phyloP scores from a whole-genome alignment of 2,888 invertebrate species.

The Encarsia formosa region DNA sequence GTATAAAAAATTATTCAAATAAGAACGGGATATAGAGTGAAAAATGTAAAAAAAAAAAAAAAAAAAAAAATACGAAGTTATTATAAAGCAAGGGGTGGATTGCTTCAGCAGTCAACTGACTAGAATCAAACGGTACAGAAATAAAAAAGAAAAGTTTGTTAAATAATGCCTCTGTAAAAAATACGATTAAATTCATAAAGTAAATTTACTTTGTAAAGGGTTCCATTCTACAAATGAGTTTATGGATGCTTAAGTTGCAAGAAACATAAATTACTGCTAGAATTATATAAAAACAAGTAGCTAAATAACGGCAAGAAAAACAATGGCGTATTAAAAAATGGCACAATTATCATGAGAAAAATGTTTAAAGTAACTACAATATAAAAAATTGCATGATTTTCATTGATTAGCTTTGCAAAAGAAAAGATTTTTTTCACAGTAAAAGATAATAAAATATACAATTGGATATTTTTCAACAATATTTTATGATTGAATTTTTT shows the following conservation, averaged over 20 bases:
- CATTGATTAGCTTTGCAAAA: neutral
- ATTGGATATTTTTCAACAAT: neutral
- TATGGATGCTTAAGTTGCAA: neutral
- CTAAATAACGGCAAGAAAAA: slow-evolving; percentile 17
- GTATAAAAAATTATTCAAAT: too few relatives aligned
- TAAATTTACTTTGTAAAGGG: slow-evolving; percentile 12
- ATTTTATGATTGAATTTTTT: neutral
- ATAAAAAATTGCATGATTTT: neutral
- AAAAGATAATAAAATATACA: neutral
- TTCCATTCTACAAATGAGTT: slow-evolving; percentile 1
- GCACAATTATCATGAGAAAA: slow-evolving; percentile 14
- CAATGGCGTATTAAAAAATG: slow-evolving; percentile 21
- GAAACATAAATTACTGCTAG: neutral
- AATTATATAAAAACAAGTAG: neutral
- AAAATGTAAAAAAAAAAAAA: too few relatives aligned
- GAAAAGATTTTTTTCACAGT: neutral
- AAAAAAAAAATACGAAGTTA: too few relatives aligned
- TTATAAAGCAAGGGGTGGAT: too few relatives aligned
- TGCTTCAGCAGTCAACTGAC: slow-evolving; percentile 22
- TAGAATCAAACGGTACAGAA: slow-evolving; percentile 20
- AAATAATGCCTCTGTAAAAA: slow-evolving; percentile 12
- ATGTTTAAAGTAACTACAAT: neutral
- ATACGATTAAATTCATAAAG: slow-evolving; percentile 1
- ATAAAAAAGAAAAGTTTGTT: neutral
- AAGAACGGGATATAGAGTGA: too few relatives aligned